Evolutionary conservation across 2,888 invertebrate genomes (phyloP).

Genomic region (Nipponacmea schrenckii): DNA sequence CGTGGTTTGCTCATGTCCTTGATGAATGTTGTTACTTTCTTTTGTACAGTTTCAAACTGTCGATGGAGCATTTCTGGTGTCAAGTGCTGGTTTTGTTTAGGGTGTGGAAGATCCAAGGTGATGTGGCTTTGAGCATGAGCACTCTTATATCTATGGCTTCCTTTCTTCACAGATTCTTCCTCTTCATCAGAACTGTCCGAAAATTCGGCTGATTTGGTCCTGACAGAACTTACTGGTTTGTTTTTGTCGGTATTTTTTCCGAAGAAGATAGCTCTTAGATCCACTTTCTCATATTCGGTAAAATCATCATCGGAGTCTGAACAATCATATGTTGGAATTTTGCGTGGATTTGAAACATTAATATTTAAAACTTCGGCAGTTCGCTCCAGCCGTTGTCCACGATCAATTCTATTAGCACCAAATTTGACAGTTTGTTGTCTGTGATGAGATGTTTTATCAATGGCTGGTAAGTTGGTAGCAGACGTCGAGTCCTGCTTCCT

Average conservation of each 20-base stretch:
- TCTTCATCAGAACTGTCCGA: constrained; percentile 2
- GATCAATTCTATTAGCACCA: background rate
- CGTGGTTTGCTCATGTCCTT: background rate
- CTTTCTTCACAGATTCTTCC: constrained; percentile 9
- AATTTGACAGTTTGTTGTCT: background rate
- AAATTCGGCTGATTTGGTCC: background rate
- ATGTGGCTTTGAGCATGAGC: background rate
- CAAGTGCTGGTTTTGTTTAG: background rate
- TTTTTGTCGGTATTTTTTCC: constrained; percentile 21
- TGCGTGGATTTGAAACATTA: background rate
- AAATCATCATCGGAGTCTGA: constrained; percentile 37
- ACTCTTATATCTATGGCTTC: background rate
- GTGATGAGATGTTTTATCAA: background rate
- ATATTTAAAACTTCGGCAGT: background rate
- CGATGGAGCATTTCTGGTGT: constrained; percentile 3
- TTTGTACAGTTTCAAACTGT: background rate
- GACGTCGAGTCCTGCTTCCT: background rate
- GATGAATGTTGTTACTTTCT: constrained; percentile 6
- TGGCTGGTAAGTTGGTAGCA: background rate
- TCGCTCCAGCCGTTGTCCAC: background rate
- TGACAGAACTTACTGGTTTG: background rate
- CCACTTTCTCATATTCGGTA: constrained; percentile 41
- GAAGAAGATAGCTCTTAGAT: constrained; percentile 47
- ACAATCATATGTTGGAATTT: background rate
- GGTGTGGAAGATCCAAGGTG: background rate